phyloP scores from a whole-genome alignment of 2,888 invertebrate species.

The Tineola bisselliella region DNA sequence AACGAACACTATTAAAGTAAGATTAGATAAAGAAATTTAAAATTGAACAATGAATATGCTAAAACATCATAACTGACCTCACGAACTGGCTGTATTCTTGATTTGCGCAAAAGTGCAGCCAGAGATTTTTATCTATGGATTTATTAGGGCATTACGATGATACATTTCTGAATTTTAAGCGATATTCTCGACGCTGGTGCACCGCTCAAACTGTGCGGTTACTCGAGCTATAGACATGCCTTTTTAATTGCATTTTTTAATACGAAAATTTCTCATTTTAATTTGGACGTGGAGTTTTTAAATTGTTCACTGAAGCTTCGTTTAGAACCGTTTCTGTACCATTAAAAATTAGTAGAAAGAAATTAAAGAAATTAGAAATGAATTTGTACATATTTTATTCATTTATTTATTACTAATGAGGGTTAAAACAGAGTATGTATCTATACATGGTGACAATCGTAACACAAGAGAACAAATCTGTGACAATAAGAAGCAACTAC shows the following conservation, averaged over 20 bases:
- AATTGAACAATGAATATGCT: neutral
- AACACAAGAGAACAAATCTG: no score
- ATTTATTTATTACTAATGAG: no score
- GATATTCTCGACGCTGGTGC: conserved; percentile 14
- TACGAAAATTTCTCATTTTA: neutral
- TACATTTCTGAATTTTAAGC: conserved; percentile 16
- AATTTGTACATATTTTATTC: no score
- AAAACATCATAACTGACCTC: conserved; percentile 15
- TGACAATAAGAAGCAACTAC: no score
- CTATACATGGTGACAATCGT: no score
- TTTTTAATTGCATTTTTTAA: neutral
- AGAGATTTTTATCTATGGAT: conserved; percentile 22
- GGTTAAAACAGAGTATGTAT: no score
- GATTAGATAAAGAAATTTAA: neutral
- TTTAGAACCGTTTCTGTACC: no score
- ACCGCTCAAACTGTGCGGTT: conserved; percentile 2
- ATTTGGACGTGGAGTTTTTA: neutral
- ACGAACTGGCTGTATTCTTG: conserved; percentile 16
- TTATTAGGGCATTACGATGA: conserved; percentile 22
- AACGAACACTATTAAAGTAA: neutral
- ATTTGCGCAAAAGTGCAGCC: conserved; percentile 10
- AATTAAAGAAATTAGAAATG: no score
- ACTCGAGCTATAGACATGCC: neutral
- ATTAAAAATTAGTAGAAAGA: no score
- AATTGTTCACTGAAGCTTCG: neutral